phyloP scores from a whole-genome alignment of 2,888 invertebrate genomes.

The Oscheius sp. region DNA sequence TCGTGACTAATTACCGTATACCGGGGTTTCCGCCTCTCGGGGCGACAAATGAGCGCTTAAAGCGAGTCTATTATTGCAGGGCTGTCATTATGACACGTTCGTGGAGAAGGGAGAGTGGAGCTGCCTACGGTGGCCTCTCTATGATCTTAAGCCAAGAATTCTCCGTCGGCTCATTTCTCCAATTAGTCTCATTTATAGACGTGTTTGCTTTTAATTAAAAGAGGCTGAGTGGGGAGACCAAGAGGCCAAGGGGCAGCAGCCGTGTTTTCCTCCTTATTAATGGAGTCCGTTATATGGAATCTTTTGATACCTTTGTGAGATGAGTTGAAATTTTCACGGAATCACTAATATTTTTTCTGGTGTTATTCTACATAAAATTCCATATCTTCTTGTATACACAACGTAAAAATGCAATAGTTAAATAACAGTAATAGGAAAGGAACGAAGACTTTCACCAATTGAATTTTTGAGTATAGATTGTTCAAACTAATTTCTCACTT shows the following conservation, averaged over 20 bases:
- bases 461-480: too few relatives aligned
- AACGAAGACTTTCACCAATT: too few relatives aligned
- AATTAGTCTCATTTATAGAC: slow-evolving; percentile 37
- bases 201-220: slow-evolving; percentile 37
- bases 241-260: neutral
- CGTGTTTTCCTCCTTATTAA: neutral
- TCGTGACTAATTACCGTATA: slow-evolving; percentile 30
- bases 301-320: neutral
- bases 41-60: slow-evolving; percentile 31
- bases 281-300: neutral
- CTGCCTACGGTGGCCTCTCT: neutral
- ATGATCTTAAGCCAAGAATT: neutral
- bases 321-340: neutral
- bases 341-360: too few relatives aligned
- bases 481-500: too few relatives aligned
- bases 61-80: slow-evolving; percentile 25
- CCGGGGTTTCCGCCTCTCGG: slow-evolving; percentile 17
- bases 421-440: too few relatives aligned
- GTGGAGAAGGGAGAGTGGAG: slow-evolving; percentile 7
- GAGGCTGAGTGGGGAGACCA: slow-evolving; percentile 17
- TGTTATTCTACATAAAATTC: too few relatives aligned
- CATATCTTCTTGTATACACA: too few relatives aligned
- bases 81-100: slow-evolving; percentile 25
- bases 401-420: too few relatives aligned
- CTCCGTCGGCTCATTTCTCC: slow-evolving; percentile 23